Evolutionary conservation across 35 echinoderm and acorn worm genomes (phyloP).

Genomic region (Apostichopus japonicus): DNA sequence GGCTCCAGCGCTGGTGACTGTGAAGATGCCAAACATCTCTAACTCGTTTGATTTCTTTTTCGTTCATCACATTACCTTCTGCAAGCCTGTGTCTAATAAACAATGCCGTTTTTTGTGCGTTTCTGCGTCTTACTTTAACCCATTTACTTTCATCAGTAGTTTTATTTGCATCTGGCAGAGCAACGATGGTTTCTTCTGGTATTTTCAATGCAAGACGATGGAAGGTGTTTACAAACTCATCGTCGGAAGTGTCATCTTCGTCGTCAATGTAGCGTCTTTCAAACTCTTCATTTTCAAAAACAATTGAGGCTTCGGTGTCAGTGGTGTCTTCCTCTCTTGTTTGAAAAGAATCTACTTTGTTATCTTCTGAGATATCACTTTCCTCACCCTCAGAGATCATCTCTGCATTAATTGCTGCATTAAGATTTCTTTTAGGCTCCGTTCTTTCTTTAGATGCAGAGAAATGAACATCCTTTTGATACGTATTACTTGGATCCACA

Average conservation of each 20-base stretch:
- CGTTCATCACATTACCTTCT: slow-evolving; percentile 59
- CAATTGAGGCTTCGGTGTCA: background rate
- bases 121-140: background rate
- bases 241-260: background rate
- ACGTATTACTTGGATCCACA: background rate
- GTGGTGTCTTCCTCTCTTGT: background rate
- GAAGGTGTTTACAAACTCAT: background rate
- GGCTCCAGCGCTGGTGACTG: slow-evolving; percentile 55
- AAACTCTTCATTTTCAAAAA: slow-evolving; percentile 49
- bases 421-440: too few species aligned
- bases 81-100: slow-evolving; percentile 51
- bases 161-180: slow-evolving; percentile 31
- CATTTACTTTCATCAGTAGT: background rate
- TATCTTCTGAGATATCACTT: background rate
- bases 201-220: background rate
- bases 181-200: slow-evolving; percentile 41
- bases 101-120: background rate
- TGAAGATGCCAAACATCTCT: slow-evolving; percentile 63
- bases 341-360: background rate
- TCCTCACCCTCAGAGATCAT: too few species aligned
- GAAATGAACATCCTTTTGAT: too few species aligned
- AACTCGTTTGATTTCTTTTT: slow-evolving; percentile 56
- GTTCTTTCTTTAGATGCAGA: too few species aligned
- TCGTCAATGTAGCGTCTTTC: slow-evolving; percentile 13
- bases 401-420: too few species aligned